Conservation (phyloP, 2,113 vertebrate genomes). For the Urocitellus parryii region DNA sequence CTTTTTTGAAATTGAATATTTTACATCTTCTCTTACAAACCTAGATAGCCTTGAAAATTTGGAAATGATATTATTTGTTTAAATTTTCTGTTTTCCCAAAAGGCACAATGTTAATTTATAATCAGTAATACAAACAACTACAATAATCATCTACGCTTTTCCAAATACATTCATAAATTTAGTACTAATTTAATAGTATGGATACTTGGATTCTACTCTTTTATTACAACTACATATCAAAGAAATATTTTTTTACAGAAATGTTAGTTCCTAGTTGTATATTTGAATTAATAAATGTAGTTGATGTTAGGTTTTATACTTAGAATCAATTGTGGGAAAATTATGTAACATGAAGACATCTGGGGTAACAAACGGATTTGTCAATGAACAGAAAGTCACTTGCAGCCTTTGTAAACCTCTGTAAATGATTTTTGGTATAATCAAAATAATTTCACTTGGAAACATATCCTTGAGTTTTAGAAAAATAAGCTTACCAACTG, state of each 20-base stretch:
- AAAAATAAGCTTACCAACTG: background rate
- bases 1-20: background rate
- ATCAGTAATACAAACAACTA: background rate
- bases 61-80: background rate
- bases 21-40: too few species aligned
- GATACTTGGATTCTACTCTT: background rate
- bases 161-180: background rate
- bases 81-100: background rate
- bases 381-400: background rate
- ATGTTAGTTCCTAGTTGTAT: background rate
- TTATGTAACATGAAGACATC: slow-evolving; percentile 10
- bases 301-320: background rate
- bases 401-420: background rate
- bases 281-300: background rate
- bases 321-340: background rate
- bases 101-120: background rate
- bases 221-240: background rate
- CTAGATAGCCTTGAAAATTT: background rate
- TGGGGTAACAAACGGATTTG: background rate
- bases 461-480: background rate
- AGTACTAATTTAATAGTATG: background rate
- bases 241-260: background rate
- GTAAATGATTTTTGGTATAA: background rate
- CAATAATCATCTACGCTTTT: background rate
- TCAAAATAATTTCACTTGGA: background rate